Evolutionary conservation across 1,140 invertebrate species (phyloP), one percentile per base, ranked within the genome.

Genomic region (Caerostris extrusa): DNA sequence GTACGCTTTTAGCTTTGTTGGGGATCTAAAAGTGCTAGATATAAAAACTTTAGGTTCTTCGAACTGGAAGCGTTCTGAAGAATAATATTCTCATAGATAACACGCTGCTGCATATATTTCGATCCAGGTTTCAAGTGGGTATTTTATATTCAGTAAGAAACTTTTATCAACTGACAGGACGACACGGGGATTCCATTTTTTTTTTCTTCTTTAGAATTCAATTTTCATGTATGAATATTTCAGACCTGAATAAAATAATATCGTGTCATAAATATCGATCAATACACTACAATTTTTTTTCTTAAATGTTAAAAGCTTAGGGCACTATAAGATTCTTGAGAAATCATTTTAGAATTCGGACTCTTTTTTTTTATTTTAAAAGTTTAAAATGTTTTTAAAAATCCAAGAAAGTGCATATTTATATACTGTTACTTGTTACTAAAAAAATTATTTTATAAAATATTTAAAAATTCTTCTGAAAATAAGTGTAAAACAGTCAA

Each of bases 141-240:
- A 85, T 60, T 85, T 85, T 85, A 85, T 85, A 85, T 85, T 85
- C 83, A 58, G 57, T 85, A 85, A 85, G 83, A 85, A 85, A 85
- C 83, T 85, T 85, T 85, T 57, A 60, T 85, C 83, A 58, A 85
- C 19, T 58, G 83, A 85, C 57, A 60, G n/a, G 12, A 7, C 64
- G 12, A 67, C 64, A 34, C 34, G 34, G 34, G 34, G 34, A 34
- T 10, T 14, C 34, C n/a, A 7, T 50, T 12, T 77, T 7, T 77
- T 60, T 85, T 85, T 85, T 57, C 17, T 19, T 58, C 5, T 56
- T 8, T n/a, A 60, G 50, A 85, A 60, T 85, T 34, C 55, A 34
- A 7, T 56, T 85, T 58, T 56, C 10, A 6, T 34, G 57, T 85
- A 85, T 85, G 83, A 85, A 85, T 85, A 85, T 85, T 85, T 85